phyloP scores from a whole-genome alignment of 2,888 invertebrate genomes.

The Drosophila mulleri region DNA sequence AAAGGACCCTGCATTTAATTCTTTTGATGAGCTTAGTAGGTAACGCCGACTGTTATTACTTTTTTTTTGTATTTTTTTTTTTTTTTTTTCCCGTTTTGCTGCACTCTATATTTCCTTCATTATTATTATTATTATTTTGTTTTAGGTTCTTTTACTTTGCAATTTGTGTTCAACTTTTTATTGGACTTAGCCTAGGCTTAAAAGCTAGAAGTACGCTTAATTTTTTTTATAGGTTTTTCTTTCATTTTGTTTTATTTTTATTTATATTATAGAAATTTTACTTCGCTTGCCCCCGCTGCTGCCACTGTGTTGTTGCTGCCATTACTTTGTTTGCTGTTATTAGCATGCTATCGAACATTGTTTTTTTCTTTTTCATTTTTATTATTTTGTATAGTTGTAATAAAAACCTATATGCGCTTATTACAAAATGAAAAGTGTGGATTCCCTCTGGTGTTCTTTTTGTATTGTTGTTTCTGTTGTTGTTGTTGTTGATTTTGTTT shows the following conservation, averaged over 20 bases:
- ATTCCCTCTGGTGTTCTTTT: conserved; percentile 51
- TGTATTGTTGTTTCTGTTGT: conserved; percentile 20
- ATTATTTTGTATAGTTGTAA: conserved; percentile 57
- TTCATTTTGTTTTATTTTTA: conserved; percentile 51
- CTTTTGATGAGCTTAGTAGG: conserved; percentile 73
- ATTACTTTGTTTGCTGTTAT: conserved; percentile 39
- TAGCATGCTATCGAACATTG: conserved; percentile 56
- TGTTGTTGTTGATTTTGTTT: conserved; percentile 40
- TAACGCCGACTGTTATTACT: conserved; percentile 70
- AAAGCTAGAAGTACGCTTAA: conserved; percentile 76
- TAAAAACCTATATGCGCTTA: conserved; percentile 80
- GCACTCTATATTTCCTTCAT: conserved; percentile 44
- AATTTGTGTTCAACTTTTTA: conserved; percentile 77
- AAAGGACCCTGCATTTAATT: conserved; percentile 51
- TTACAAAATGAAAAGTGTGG: conserved; percentile 77
- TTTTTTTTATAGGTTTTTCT: conserved; percentile 63
- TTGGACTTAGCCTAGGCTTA: conserved; percentile 79
- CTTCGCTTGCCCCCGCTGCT: conserved; percentile 60
- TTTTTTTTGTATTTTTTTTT: conserved; percentile 12
- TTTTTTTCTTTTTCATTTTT: conserved; percentile 38
- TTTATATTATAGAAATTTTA: conserved; percentile 75
- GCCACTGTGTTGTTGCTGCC: conserved; percentile 40
- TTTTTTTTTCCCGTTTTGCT: conserved; percentile 35
- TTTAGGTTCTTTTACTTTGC: conserved; percentile 59
- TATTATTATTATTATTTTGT: conserved; percentile 53